A percentile compares a stretch with the other conserved stretches of the same genome.
Evolutionary conservation across 1,140 invertebrate species (phyloP).

Genomic region (Sarcophaga bullata): DNA sequence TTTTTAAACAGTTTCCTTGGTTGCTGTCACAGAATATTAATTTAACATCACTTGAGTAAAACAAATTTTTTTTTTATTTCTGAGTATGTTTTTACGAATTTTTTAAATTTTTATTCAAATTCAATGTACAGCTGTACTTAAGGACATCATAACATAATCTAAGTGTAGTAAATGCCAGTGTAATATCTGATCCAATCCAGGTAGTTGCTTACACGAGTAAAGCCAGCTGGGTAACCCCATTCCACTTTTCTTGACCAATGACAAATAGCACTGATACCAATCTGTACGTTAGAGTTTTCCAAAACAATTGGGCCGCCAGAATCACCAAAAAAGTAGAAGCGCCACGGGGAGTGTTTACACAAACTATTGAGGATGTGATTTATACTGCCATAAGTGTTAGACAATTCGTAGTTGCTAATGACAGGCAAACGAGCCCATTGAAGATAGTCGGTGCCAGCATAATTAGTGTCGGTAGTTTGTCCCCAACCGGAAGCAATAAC

Average conservation of each 20-base stretch:
- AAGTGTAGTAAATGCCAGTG: slow-evolving; percentile 50
- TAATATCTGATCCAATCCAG: slow-evolving; percentile 67
- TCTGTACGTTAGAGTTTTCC: slow-evolving; percentile 52
- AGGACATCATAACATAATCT: background rate
- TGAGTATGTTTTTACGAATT: too few relatives aligned
- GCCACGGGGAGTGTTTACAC: slow-evolving; percentile 45
- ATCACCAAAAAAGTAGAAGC: slow-evolving; percentile 66
- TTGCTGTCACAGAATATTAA: too few relatives aligned
- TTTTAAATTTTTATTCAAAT: too few relatives aligned
- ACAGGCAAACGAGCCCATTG: slow-evolving; percentile 43
- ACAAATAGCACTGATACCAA: slow-evolving; percentile 67
- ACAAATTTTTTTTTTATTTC: too few relatives aligned
- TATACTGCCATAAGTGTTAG: slow-evolving; percentile 45
- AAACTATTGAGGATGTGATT: slow-evolving; percentile 50
- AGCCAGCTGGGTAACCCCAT: slow-evolving; percentile 67
- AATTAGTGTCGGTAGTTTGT: slow-evolving; percentile 46
- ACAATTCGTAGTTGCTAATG: slow-evolving; percentile 44
- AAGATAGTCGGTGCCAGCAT: slow-evolving; percentile 41
- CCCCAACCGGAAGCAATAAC: slow-evolving; percentile 58
- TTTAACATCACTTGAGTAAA: too few relatives aligned
- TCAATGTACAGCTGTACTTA: background rate
- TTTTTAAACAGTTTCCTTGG: too few relatives aligned
- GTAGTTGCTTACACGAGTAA: slow-evolving; percentile 68
- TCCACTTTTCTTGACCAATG: slow-evolving; percentile 58
- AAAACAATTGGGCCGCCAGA: slow-evolving; percentile 69